A percentile compares a stretch with the other conserved stretches of the same genome.
phyloP scores from a whole-genome alignment of 2,888 invertebrate species.

The Drosophila mimetica region DNA sequence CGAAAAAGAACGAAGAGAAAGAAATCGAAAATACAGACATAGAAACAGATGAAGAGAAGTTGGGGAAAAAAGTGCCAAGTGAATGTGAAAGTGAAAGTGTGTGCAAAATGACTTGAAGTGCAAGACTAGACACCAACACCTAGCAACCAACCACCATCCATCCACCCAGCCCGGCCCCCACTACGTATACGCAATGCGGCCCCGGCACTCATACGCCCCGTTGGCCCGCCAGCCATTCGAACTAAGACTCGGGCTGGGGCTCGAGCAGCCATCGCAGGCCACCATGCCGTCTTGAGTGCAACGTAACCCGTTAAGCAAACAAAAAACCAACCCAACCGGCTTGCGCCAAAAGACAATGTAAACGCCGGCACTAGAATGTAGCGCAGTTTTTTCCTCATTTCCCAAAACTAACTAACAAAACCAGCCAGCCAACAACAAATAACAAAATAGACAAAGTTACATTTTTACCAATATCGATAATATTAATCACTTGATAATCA shows the following conservation, averaged over 20 bases:
- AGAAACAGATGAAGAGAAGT: slow-evolving; percentile 31
- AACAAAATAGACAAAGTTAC: slow-evolving; percentile 75
- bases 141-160: too few relatives aligned
- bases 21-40: slow-evolving; percentile 36
- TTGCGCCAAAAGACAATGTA: slow-evolving; percentile 71
- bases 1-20: slow-evolving; percentile 23
- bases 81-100: slow-evolving; percentile 71
- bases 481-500: slow-evolving; percentile 65
- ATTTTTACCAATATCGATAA: slow-evolving; percentile 73
- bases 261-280: slow-evolving; percentile 31
- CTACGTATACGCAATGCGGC: slow-evolving; percentile 38
- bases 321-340: slow-evolving; percentile 14
- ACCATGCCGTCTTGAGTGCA: slow-evolving; percentile 73
- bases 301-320: slow-evolving; percentile 9
- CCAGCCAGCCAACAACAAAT: slow-evolving; percentile 80
- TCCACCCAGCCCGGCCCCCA: slow-evolving; percentile 1
- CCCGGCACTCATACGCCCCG: slow-evolving; percentile 33
- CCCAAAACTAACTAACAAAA: slow-evolving; percentile 60
- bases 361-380: slow-evolving; percentile 75
- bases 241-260: slow-evolving; percentile 31
- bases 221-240: slow-evolving; percentile 25
- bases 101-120: slow-evolving; percentile 75
- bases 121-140: slow-evolving; percentile 37
- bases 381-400: slow-evolving; percentile 75
- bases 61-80: slow-evolving; percentile 34